A percentile compares a stretch with the other conserved stretches of the same genome.
phyloP scores from a whole-genome alignment of 2,113 vertebrate species.

The Odontophorus gujanensis region DNA sequence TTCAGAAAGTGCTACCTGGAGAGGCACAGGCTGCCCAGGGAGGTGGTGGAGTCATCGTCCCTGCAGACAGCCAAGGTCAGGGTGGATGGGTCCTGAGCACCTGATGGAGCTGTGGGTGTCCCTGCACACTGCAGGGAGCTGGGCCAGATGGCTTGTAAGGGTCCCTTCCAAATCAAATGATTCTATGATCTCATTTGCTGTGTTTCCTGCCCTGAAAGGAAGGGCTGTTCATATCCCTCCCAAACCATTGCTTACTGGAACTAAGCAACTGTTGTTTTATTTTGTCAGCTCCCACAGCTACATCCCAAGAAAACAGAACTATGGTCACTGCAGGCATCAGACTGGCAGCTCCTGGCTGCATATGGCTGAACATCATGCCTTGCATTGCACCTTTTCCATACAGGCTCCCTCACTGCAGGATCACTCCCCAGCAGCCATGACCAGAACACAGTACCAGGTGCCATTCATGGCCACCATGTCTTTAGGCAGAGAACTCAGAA shows the following conservation, averaged over 20 bases:
- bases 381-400: background rate
- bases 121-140: too few species aligned
- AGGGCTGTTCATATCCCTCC: background rate
- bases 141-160: too few species aligned
- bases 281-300: background rate
- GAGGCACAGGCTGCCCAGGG: too few species aligned
- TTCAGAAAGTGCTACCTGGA: background rate
- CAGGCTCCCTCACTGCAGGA: background rate
- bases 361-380: background rate
- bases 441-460: background rate
- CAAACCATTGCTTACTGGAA: background rate
- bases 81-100: too few species aligned
- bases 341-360: background rate
- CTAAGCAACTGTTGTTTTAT: background rate
- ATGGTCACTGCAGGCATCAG: background rate
- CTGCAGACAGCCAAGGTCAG: too few species aligned
- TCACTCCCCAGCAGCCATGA: background rate
- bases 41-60: too few species aligned
- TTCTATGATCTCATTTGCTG: background rate
- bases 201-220: constrained; percentile 9
- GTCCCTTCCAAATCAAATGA: too few species aligned
- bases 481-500: background rate
- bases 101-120: too few species aligned
- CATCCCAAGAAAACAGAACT: background rate
- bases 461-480: background rate